phyloP scores from a whole-genome alignment of 2,888 invertebrate species.

The Dolomedes plantarius region DNA sequence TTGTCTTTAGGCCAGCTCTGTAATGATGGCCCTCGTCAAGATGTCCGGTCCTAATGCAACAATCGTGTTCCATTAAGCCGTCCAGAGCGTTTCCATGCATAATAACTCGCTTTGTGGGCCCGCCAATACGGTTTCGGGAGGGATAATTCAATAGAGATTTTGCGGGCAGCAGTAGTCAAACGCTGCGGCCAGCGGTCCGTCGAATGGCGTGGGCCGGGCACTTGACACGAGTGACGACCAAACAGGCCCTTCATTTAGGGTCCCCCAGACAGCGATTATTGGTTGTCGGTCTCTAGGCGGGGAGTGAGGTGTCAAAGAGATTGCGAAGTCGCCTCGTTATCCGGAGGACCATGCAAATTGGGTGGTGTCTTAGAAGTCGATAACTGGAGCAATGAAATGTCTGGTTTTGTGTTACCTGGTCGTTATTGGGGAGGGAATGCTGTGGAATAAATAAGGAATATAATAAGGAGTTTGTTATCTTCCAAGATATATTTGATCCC shows the following conservation, averaged over 20 bases:
- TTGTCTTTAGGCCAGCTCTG: conserved; percentile 1
- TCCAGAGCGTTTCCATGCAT: conserved; percentile 42
- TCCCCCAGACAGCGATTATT: background rate
- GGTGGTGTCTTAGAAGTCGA: background rate
- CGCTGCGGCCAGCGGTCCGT: background rate
- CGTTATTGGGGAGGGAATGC: no score
- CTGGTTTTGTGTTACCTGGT: no score
- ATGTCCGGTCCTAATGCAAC: conserved; percentile 57
- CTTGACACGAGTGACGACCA: conserved; percentile 5
- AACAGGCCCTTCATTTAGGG: conserved; percentile 19
- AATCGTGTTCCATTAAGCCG: conserved; percentile 58
- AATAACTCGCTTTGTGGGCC: conserved; percentile 39
- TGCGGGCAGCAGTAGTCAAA: background rate
- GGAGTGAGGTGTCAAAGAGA: background rate
- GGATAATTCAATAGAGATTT: conserved; percentile 4
- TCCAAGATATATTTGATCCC: no score
- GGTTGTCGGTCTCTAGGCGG: background rate
- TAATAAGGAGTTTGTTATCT: no score
- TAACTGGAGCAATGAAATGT: background rate
- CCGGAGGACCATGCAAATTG: background rate
- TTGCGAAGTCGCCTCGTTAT: background rate
- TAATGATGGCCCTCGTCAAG: conserved; percentile 32
- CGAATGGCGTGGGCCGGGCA: no score
- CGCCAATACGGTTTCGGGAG: conserved; percentile 25
- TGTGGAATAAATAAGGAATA: no score